phyloP scores from a whole-genome alignment of 2,888 invertebrate species.

The Leucophenga montana region DNA sequence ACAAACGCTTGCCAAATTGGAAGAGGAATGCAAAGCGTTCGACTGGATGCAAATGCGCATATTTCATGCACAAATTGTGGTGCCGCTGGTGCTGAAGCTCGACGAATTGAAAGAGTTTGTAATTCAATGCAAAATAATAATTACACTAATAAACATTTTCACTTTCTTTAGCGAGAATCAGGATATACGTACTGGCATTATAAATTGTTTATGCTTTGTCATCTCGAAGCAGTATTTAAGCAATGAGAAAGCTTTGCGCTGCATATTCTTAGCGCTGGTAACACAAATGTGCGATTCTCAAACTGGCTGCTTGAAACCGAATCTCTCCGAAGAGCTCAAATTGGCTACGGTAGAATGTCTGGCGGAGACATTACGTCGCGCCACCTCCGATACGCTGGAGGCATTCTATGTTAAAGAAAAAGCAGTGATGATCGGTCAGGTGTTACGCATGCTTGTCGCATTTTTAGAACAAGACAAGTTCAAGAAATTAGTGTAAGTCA shows the following conservation, averaged over 20 bases:
- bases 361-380: conserved; percentile 57
- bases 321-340: conserved; percentile 71
- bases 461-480: conserved; percentile 80
- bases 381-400: conserved; percentile 74
- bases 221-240: conserved; percentile 62
- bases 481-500: conserved; percentile 77
- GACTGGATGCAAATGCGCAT: conserved; percentile 64
- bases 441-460: conserved; percentile 79
- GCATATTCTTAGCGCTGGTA: conserved; percentile 63
- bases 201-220: conserved; percentile 63
- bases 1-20: conserved; percentile 53
- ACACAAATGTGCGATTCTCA: conserved; percentile 67
- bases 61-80: conserved; percentile 66
- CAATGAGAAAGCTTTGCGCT: conserved; percentile 64
- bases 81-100: conserved; percentile 69
- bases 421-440: conserved; percentile 78
- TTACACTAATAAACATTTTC: neutral
- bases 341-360: conserved; percentile 67
- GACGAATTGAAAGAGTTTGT: conserved; percentile 65
- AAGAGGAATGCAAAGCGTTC: conserved; percentile 59
- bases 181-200: conserved; percentile 65
- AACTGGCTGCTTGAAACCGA: conserved; percentile 47
- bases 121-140: neutral
- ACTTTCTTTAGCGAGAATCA: conserved; percentile 56
- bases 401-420: conserved; percentile 76